Evolutionary conservation across 2,113 vertebrate genomes (phyloP), one percentile per base, ranked within the genome.

Genomic region (Rallus limicola): DNA sequence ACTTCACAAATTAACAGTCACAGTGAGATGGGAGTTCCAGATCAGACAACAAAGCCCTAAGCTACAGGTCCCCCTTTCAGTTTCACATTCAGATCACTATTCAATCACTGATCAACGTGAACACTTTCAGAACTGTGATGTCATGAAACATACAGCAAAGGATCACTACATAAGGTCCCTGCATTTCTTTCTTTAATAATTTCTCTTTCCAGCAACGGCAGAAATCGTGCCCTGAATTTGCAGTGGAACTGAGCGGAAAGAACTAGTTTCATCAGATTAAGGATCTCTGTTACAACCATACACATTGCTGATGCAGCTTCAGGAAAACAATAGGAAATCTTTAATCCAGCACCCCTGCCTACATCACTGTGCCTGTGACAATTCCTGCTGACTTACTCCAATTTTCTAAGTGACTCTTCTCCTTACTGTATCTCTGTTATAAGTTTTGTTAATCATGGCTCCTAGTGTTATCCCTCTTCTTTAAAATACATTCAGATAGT

Each of bases 161-260:
- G 25, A 55, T 63, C 38, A 76, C 56, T 93, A 69, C 5, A 72
- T 6, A 70, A 90, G 8, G 58, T 34, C 82, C 52, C 68, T 0
- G 0, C 0, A 0, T 33, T 80, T 34, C 14, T 33, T 80, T 34
- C 16, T 28, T 83, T 60, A 64, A 74, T 19, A 72, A 0, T 1
- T 77, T 65, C 12, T 72, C 14, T 77, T 86, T 25, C 50, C n/a
- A 74, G 64, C 52, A 81, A 59, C 1, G 7, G 21, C 9, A 69
- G 31, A 80, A 81, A 77, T 46, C 16, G 38, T 4, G 6, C 2
- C 13, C 20, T 60, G 19, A 79, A 82, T 82, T 56, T 58, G 10
- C 9, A 53, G 13, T 59, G 38, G 24, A 88, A 76, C 19, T 15
- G 13, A 79, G 40, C 33, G 44, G 23, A 71, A 75, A 70, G 14